These are phyloP conservation scores for Zaprionus davidi DNA, from an alignment of 1,140 invertebrate species.

Conservation along the genomic window DNA sequence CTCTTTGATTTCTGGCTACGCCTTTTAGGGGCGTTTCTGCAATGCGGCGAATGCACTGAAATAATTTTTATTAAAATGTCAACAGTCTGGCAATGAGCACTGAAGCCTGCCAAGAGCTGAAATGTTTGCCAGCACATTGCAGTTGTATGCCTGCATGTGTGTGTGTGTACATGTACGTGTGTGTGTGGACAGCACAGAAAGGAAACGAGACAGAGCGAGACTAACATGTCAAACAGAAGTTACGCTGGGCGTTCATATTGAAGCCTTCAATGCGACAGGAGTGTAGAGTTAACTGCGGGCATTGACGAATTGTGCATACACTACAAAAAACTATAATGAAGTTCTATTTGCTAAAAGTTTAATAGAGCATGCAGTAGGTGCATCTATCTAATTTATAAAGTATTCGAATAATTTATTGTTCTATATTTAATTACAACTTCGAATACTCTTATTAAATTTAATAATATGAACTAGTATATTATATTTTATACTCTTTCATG, in stretches of 20 bases:
- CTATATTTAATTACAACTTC: too few species aligned
- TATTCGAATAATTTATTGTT: too few species aligned
- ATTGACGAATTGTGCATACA: neutral
- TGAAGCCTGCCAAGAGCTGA: conserved; percentile 50
- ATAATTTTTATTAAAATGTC: conserved; percentile 60
- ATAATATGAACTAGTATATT: too few species aligned
- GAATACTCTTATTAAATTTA: too few species aligned
- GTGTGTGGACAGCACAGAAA: conserved; percentile 18
- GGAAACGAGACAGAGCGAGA: conserved; percentile 12
- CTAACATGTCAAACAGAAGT: conserved; percentile 38
- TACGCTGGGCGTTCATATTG: conserved; percentile 10
- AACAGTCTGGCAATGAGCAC: conserved; percentile 55
- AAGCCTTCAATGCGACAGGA: conserved; percentile 8
- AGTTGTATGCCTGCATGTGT: neutral
- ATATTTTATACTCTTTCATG: neutral
- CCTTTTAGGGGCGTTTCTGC: conserved; percentile 39
- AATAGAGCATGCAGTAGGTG: too few species aligned
- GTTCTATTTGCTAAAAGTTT: too few species aligned
- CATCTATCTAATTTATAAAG: too few species aligned
- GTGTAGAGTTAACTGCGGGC: neutral
- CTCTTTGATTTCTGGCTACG: neutral
- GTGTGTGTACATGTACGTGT: conserved; percentile 10
- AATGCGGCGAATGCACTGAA: conserved; percentile 54
- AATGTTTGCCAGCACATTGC: conserved; percentile 50
- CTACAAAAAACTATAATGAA: neutral